Base-by-base conservation (phyloP, 2,888 invertebrate species). In the Sialis lutaria region DNA sequence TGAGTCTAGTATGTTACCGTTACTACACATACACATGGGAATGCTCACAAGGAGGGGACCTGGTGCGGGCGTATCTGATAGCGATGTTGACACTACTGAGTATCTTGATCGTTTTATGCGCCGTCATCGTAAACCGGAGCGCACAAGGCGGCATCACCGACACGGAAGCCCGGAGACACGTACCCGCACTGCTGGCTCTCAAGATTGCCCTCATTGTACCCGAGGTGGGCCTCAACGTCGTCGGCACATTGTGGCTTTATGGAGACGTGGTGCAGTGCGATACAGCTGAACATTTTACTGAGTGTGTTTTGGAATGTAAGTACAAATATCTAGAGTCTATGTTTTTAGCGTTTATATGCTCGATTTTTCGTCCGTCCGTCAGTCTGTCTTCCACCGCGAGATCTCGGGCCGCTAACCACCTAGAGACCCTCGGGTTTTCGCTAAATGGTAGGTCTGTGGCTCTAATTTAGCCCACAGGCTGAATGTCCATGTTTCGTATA, bases 241-340 rank as follows among this genome's bases (percentile, higher is more conserved):
- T 88, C 64, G 87, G 88, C 6, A 84, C 87, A 4, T 73, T 85
- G 64, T 87, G 87, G 86, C 78, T 83, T 55, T 81, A 83, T 58
- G 80, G 79, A 56, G 75, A 77, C 53, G 64, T 75, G 31, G 76
- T 84, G 45, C 67, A 76, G 34, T 84, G 85, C 62, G 72, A 73
- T 13, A 74, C 76, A 50, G 73, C 74, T 43, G 78, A 78, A 57
- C 70, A 75, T 53, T 82, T 82, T 63, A 79, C 82, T 48, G 75
- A 74, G 55, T 75, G 77, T 51, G 79, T 82, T 22, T 77, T 83
- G 55, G 79, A 84, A 70, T 78, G 79, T 79, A 63, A 69, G 68
- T 64, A 46, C 44, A 42, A 42, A 44, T 47, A 48, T 46, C 22
- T 22, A 4, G 22, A n/a, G n/a, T n/a, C n/a, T n/a, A n/a, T n/a